phyloP scores from a whole-genome alignment of 2,113 vertebrate species.

The Perca flavescens region DNA sequence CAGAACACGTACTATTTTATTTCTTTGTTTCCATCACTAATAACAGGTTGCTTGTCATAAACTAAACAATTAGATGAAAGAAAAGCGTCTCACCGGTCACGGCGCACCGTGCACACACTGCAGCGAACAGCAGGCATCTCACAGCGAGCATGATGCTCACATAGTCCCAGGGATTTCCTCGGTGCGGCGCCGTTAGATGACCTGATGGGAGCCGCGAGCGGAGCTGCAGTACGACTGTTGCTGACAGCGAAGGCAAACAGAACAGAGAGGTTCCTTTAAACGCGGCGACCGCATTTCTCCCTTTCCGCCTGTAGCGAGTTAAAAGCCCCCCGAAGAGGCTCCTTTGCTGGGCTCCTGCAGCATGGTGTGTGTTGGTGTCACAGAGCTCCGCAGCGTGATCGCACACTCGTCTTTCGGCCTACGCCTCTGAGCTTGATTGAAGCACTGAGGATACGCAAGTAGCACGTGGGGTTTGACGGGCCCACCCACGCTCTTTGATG shows the following conservation, averaged over 20 bases:
- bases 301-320: not conserved
- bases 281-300: constrained; percentile 62
- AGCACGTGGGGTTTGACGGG: constrained; percentile 67
- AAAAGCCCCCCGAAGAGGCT: constrained; percentile 19
- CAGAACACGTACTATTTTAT: not conserved
- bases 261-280: constrained; percentile 42
- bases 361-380: constrained; percentile 22
- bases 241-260: constrained; percentile 45
- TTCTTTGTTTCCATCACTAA: not conserved
- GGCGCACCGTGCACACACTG: constrained; percentile 77
- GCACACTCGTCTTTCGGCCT: not conserved
- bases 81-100: constrained; percentile 82
- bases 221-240: constrained; percentile 35
- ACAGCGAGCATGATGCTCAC: constrained; percentile 87
- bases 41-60: not conserved
- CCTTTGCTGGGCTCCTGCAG: constrained; percentile 18
- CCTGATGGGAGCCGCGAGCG: constrained; percentile 36
- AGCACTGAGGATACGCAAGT: constrained; percentile 50
- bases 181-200: constrained; percentile 63
- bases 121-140: constrained; percentile 86
- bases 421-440: not conserved
- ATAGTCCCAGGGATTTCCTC: constrained; percentile 81
- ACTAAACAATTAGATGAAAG: not conserved
- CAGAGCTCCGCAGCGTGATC: not conserved
- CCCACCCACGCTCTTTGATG: constrained; percentile 42